Base-by-base conservation (phyloP, 1,140 invertebrate genomes). In the Euwallacea fornicatus region DNA sequence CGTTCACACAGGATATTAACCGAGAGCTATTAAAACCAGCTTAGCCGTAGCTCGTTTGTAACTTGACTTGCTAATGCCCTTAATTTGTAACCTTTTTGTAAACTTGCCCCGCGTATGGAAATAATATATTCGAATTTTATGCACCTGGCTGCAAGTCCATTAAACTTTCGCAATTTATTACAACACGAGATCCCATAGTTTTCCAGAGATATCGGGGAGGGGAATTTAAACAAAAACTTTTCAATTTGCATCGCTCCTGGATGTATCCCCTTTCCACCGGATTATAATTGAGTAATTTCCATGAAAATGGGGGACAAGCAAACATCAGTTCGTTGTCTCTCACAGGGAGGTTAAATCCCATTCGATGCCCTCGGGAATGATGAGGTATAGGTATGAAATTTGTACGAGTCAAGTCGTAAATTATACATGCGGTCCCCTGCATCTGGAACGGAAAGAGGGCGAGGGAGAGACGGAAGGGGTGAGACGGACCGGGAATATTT, bases 111-210 rank as follows among this genome's bases (percentile, higher is more conserved):
- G 13, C 46, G 46, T 50, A 50, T 13, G 13, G 46, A 50, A 50
- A 50, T 50, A 50, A 10, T 50, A 50, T 13, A 50, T 50, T 50
- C 9, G 46, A 8, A 56, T 56, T 56, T 56, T 56, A 56, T 56
- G 54, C 54, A 56, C 54, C 54, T 56, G 16, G 15, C 54, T 21
- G 54, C 54, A 56, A 56, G 54, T 16, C 54, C 54, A 56, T 56
- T 56, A 56, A 56, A 56, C 54, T 56, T 56, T 56, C 8, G 54
- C 54, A 56, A 56, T 56, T 56, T 56, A 56, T 56, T 56, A 56
- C 15, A 56, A 21, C 10, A 11, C 54, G 46, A 13, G 13, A 0
- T 13, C 46, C 46, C 46, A 13, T 50, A 50, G 46, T 50, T 10
- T 13, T 13, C 13, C 46, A 13, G 9, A 11, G 9, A 10, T 50